These are phyloP conservation scores for Nineta flava DNA, from an alignment of 2,888 invertebrate genomes.

Conservation along the genomic window DNA sequence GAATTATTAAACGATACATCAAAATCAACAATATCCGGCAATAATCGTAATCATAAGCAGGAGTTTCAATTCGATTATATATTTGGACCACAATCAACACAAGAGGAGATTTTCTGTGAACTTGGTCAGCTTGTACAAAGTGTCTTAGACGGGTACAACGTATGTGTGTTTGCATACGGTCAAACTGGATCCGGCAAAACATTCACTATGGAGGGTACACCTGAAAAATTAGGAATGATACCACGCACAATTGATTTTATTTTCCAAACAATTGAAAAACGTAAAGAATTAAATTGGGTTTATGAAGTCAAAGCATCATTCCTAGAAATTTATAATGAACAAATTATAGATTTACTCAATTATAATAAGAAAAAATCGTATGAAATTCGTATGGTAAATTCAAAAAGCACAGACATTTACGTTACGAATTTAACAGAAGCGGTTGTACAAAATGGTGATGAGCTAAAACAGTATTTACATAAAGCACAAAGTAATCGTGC, in stretches of 20 bases:
- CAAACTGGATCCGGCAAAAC: constrained; percentile 87
- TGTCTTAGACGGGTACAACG: constrained; percentile 76
- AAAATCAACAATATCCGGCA: constrained; percentile 13
- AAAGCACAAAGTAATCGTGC: constrained; percentile 63
- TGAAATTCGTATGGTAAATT: constrained; percentile 38
- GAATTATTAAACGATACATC: constrained; percentile 37
- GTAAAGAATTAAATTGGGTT: constrained; percentile 61
- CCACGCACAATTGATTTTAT: constrained; percentile 69
- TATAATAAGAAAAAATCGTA: constrained; percentile 24
- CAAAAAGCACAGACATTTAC: constrained; percentile 33
- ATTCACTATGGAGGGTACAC: constrained; percentile 70
- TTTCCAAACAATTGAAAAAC: constrained; percentile 51
- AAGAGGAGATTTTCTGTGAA: constrained; percentile 69
- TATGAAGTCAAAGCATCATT: constrained; percentile 45
- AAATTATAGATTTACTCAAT: constrained; percentile 38
- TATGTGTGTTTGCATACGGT: constrained; percentile 83
- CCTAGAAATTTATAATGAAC: constrained; percentile 59
- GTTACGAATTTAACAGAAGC: constrained; percentile 43
- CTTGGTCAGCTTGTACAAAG: constrained; percentile 73
- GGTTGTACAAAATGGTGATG: constrained; percentile 42
- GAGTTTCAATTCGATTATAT: constrained; percentile 73
- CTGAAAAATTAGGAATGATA: constrained; percentile 28
- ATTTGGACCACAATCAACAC: constrained; percentile 54
- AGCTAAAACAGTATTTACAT: constrained; percentile 51
- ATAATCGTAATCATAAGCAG: constrained; percentile 25